Percentiles rank a stretch among this genome's conserved stretches.
These are phyloP conservation scores for Podargus strigoides DNA, from an alignment of 2,797 vertebrate species.

Conservation along the genomic window DNA sequence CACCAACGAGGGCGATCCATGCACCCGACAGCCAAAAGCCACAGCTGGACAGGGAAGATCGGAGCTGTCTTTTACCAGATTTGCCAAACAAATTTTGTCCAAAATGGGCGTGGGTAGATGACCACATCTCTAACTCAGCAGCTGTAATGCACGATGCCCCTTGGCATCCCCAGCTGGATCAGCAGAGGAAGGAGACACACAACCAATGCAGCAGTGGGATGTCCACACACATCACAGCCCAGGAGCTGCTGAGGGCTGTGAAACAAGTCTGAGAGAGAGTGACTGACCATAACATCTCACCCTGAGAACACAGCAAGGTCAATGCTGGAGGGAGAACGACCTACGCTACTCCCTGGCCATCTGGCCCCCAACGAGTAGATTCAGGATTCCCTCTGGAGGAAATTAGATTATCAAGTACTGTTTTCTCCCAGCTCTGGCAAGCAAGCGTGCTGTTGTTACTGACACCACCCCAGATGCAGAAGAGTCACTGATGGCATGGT, in stretches of 20 bases:
- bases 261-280: not conserved
- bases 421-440: not conserved
- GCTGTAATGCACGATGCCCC: rapidly evolving
- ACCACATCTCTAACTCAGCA: not conserved
- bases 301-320: not conserved
- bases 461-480: not conserved
- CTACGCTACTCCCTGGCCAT: not conserved
- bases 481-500: not conserved
- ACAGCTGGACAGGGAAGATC: rapidly evolving
- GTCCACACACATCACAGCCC: not conserved
- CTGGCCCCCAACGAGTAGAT: not conserved
- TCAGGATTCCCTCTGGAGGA: not conserved
- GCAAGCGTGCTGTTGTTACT: not conserved
- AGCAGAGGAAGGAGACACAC: not conserved
- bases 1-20: not conserved
- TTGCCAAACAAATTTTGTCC: not conserved
- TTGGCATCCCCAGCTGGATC: not conserved
- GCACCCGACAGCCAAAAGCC: not conserved
- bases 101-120: not conserved
- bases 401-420: not conserved
- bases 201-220: not conserved
- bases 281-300: not conserved
- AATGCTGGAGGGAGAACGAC: not conserved
- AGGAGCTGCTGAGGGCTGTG: not conserved
- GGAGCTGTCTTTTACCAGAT: not conserved